Base-by-base conservation (phyloP, 30 jellyfish, hydroid and myxozoan species). In the Hydra vulgaris region DNA sequence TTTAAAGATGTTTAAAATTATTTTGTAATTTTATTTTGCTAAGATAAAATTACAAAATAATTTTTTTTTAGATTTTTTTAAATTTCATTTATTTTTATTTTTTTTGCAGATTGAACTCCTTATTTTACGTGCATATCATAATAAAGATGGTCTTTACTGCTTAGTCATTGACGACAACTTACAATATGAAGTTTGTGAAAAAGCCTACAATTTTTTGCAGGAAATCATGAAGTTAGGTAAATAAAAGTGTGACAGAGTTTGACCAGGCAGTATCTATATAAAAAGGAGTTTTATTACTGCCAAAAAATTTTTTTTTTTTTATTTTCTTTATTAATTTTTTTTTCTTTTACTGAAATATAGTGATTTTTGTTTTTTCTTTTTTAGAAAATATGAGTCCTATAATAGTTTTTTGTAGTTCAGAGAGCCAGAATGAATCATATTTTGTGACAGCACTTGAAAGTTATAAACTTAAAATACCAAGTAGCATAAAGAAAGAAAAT, bases 371-470 rank as follows among this genome's bases (percentile, higher is more conserved):
- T 70, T 70, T 70, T 22, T 7, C 27, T 7, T 70, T 21, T 73
- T 73, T 73, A 73, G 81, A 21, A 15, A 21, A 18, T 52, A 68
- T 23, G 18, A 76, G 52, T 73, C 74, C 67, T 71, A 81, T 87
- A 16, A 69, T 87, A 54, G 79, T 87, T 53, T 53, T 81, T 76
- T 87, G 96, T 79, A 27, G 85, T 18, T 81, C 88, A 70, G 96
- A 76, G 55, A 82, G 79, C 22, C 88, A 82, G 52, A 84, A 81
- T 69, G 74, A 61, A 0, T 87, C 96, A 19, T 87, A 74, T 55
- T 76, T 87, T 18, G 88, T 85, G 19, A 81, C 92, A 18, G 92
- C 92, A 16, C 76, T 84, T 74, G 92, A 87, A 61, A 70, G 70
- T 23, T 86, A 55, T 70, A 86, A 83, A 15, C 74, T 81, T 25